Percentiles rank a stretch among this genome's conserved stretches.
Conservation (phyloP, 1,140 invertebrate species). For the Mizuhopecten yessoensis region DNA sequence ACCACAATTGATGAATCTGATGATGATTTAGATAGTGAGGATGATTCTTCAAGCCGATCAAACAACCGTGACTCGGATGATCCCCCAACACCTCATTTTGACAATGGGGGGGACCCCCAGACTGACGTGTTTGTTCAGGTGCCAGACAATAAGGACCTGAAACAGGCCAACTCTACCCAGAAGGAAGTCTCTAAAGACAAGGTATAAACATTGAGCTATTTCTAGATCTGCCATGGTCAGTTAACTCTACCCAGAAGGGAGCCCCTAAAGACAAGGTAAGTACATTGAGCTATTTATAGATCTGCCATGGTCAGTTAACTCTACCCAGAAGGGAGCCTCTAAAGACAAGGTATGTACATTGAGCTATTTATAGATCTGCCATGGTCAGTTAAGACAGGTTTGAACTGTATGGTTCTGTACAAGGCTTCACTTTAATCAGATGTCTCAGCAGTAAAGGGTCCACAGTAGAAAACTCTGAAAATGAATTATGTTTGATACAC, state of each 20-base stretch:
- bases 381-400: no score
- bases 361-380: no score
- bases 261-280: neutral
- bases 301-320: no score
- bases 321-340: neutral
- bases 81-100: slow-evolving; percentile 49
- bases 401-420: no score
- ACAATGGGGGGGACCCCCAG: neutral
- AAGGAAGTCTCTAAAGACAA: neutral
- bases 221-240: no score
- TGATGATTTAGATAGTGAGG: slow-evolving; percentile 69
- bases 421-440: no score
- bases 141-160: neutral
- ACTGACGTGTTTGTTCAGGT: neutral
- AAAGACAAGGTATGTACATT: no score
- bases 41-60: slow-evolving; percentile 47
- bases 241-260: neutral
- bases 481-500: no score
- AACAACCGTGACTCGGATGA: slow-evolving; percentile 45
- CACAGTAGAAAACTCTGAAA: no score
- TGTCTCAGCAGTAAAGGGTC: no score
- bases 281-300: no score
- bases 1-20: slow-evolving; percentile 74
- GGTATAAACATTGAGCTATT: no score
- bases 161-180: neutral